These are phyloP conservation scores for Alosa sapidissima DNA, from an alignment of 2,797 vertebrate species.

Conservation along the genomic window DNA sequence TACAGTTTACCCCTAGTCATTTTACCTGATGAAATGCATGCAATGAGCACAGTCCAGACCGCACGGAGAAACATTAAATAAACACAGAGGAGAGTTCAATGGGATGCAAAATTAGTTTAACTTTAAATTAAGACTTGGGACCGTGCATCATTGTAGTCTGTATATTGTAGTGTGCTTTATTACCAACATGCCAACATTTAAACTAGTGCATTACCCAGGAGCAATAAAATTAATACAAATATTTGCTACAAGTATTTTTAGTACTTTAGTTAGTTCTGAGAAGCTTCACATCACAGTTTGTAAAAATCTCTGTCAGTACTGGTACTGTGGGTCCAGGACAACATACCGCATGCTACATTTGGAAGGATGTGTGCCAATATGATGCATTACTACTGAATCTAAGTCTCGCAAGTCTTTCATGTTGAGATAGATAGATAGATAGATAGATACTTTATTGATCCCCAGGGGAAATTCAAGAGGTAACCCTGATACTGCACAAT, in stretches of 20 bases:
- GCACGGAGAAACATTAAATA: not conserved
- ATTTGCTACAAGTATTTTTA: not conserved
- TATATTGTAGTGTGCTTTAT: not conserved
- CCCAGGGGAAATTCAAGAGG: too few species aligned
- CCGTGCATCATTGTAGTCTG: not conserved
- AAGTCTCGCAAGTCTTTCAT: conserved; percentile 2
- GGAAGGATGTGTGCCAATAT: not conserved
- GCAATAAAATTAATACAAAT: not conserved
- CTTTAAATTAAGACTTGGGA: not conserved
- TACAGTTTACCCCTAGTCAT: not conserved
- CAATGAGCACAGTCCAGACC: not conserved
- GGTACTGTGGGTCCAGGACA: not conserved
- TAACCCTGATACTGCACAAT: not conserved
- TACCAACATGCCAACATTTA: not conserved
- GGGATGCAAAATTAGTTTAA: not conserved
- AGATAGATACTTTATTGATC: too few species aligned
- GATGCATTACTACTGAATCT: not conserved
- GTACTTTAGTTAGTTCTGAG: not conserved
- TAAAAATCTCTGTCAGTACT: not conserved
- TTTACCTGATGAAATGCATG: not conserved
- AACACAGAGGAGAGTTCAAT: not conserved
- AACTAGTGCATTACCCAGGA: not conserved
- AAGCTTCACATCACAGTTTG: not conserved
- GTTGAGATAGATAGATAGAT: too few species aligned
- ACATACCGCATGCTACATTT: not conserved